Evolutionary conservation across 1,140 invertebrate species (phyloP), one percentile per base, ranked within the genome.

Genomic region (Caenorhabditis latens): DNA sequence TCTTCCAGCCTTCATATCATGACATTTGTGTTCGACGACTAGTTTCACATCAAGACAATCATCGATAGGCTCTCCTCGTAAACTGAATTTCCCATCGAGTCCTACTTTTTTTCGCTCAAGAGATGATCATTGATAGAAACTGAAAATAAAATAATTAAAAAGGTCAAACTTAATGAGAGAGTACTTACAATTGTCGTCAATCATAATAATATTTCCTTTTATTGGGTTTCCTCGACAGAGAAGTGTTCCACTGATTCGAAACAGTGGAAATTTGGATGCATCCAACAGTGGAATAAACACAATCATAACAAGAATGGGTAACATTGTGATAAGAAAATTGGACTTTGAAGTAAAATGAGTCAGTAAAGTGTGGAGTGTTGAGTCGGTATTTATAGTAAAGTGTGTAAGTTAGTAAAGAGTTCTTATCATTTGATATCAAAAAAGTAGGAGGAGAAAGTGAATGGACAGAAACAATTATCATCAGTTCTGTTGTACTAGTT

Each of bases 401-500:
- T 79, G 46, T 40, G 40, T n/a, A 50, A 79, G 46, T 79, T 79
- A 79, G 46, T 79, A 79, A 79, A 50, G 71, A 43, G 46, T 16
- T 24, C 19, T 79, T 79, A 50, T 79, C 46, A 46, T 32, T 46
- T 42, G 21, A 9, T 40, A 11, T 19, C 11, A 9, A 9, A 46
- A 46, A 46, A 71, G 8, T 2, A 43, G n/a, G 46, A 46, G 67
- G 67, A 71, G 71, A 53, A n/a, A 11, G 42, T 7, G 46, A 40
- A 24, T 32, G 24, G 61, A 63, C 21, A 63, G 71, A 79, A 21
- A 46, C 19, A 75, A 11, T 79, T 50, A 50, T 42, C 21, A 71
- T 71, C 65, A 71, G 42, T 71, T 46, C 61, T 71, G 65, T 43
- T 71, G 65, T 71, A 71, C 65, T 71, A 71, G 40, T 71, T 71